Base-by-base conservation (phyloP, 1,140 invertebrate genomes). In the Drosophila truncata region DNA sequence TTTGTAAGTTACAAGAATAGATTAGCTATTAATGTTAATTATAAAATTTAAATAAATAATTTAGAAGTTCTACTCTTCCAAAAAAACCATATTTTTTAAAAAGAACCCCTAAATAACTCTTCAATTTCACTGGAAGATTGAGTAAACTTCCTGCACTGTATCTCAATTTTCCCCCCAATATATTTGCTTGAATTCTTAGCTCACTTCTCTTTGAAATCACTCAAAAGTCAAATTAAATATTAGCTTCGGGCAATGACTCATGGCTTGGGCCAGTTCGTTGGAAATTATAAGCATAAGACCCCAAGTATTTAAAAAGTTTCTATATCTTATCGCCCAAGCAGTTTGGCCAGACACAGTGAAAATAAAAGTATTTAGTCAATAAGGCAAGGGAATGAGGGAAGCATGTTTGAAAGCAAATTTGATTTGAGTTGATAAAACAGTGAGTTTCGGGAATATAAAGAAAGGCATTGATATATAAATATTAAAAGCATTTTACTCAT, bases 301-400 rank as follows among this genome's bases (percentile, higher is more conserved):
- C 46, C 29, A 6, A 54, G 73, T 66, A 76, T 66, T 76, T 76
- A 64, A 52, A 42, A 33, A 42, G 37, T 46, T 42, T 25, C 72
- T 76, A 33, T 76, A 76, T 76, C 72, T 76, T 76, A 76, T 76
- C 67, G 41, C 47, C 47, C 61, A 35, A n/a, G 39, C 18, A 57
- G 39, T 54, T 54, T 37, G 52, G 31, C 31, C 60, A 57, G 60
- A 63, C 41, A 47, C 41, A n/a, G 29, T 18, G 13, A 64, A 63
- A 46, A 42, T 55, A 42, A 52, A 49, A 54, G 71, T 62, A 74
- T 74, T 61, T 72, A 18, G 25, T 23, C 11, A 52, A 60, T 47
- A 46, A 54, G 6, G 8, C 29, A 6, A 33, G 52, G 52, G 20
- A 41, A 58, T 60, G 14, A 23, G 31, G 20, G 4, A 37, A 46